phyloP scores from a whole-genome alignment of 92 coral and sea anemone genomes.

The Micromussa lordhowensis region DNA sequence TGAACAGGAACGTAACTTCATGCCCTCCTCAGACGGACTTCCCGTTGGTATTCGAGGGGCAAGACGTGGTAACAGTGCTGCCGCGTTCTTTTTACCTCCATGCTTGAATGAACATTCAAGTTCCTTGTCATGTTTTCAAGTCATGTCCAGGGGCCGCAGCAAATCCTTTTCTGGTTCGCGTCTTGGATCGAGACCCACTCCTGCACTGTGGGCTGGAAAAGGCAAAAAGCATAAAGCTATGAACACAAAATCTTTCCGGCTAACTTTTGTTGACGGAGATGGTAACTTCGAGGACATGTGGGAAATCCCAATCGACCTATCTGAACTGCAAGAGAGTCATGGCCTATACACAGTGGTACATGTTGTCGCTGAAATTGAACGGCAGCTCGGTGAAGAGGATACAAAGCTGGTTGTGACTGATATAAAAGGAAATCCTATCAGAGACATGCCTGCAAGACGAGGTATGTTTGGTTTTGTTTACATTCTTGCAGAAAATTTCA shows the following conservation, averaged over 20 bases:
- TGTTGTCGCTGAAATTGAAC: constrained; percentile 25
- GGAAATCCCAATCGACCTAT: constrained; percentile 52
- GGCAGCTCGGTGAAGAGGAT: constrained; percentile 20
- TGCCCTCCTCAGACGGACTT: constrained; percentile 7
- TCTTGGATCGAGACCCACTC: constrained; percentile 23
- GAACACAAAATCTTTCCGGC: constrained; percentile 35
- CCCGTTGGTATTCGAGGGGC: neutral
- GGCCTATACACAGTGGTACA: constrained; percentile 28
- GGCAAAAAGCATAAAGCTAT: constrained; percentile 11
- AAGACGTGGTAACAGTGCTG: constrained; percentile 49
- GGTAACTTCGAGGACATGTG: constrained; percentile 44
- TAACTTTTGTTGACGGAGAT: constrained; percentile 9
- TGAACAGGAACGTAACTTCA: constrained; percentile 5
- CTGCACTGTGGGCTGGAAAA: constrained; percentile 10
- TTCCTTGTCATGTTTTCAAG: neutral
- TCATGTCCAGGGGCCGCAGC: constrained; percentile 27
- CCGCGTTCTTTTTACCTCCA: constrained; percentile 7
- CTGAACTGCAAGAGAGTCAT: constrained; percentile 16
- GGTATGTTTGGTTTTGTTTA: constrained; percentile 20
- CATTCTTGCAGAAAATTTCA: neutral
- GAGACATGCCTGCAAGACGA: constrained; percentile 35
- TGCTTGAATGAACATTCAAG: neutral
- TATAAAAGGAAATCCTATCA: constrained; percentile 41
- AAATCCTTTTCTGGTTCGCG: neutral
- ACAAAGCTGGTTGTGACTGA: constrained; percentile 42